These are phyloP conservation scores for Drosophila algonquin DNA, from an alignment of 2,888 invertebrate genomes.

Conservation along the genomic window DNA sequence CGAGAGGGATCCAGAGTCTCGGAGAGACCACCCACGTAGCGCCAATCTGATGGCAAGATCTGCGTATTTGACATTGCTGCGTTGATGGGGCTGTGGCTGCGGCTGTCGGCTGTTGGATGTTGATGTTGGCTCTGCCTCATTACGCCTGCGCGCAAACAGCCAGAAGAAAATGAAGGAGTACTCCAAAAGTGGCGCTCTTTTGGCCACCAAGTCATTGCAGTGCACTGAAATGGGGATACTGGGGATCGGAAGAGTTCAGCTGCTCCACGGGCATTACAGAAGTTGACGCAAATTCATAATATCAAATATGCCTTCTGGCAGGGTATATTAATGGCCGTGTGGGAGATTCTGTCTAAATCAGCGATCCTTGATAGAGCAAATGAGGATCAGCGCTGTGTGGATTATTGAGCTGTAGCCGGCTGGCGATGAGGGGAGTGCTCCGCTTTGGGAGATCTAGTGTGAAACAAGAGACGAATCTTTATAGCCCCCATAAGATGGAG, in stretches of 20 bases:
- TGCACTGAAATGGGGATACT: no score
- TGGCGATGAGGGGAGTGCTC: neutral
- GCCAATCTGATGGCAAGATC: constrained; percentile 69
- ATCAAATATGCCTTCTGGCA: neutral
- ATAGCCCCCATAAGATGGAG: constrained; percentile 16
- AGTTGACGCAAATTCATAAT: neutral
- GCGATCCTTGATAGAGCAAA: constrained; percentile 66
- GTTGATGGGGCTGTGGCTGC: constrained; percentile 19
- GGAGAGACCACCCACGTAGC: constrained; percentile 71
- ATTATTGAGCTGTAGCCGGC: constrained; percentile 64
- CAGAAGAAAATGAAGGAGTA: neutral
- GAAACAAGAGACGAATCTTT: constrained; percentile 39
- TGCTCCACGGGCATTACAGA: neutral
- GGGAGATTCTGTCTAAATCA: constrained; percentile 53
- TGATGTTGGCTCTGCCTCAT: constrained; percentile 61
- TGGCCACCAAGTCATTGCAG: neutral
- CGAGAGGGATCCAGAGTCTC: constrained; percentile 10
- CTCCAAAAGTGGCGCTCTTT: neutral
- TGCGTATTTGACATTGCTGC: constrained; percentile 74
- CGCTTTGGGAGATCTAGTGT: neutral
- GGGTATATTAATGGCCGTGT: constrained; percentile 49
- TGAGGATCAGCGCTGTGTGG: constrained; percentile 50
- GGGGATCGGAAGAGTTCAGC: no score
- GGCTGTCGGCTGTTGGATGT: no score
- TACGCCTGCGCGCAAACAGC: constrained; percentile 74